Base-by-base conservation (phyloP, 30 jellyfish, hydroid and myxozoan species). In the Turritopsis rubra region DNA sequence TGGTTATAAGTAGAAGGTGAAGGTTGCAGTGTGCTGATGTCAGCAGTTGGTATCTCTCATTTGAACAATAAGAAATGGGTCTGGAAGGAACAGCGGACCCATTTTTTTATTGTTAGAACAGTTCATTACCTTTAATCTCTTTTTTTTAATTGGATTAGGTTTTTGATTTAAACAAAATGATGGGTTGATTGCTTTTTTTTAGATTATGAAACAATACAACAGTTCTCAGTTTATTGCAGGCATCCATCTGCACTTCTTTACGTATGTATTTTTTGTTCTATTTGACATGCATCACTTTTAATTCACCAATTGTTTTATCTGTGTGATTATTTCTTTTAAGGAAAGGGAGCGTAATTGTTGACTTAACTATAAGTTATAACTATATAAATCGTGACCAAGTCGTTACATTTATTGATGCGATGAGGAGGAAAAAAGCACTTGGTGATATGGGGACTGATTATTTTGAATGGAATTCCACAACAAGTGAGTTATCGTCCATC, bases 301-400 rank as follows among this genome's bases (percentile, higher is more conserved):
- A 0, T 7, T 22, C 77, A 68, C 9, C 21, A 0, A 23, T 68
- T 68, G 9, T 27, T 41, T 41, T 13, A 3, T 3, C 60, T 41
- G 60, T 3, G 5, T 41, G 60, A 13, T 41, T 13, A 13, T 41
- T 41, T 27, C 31, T 68, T 68, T 68, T 68, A 16, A 68, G 77
- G 30, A 23, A 27, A 27, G 77, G 77, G 30, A 68, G 77, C 19
- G 77, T 68, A 23, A 68, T 68, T 68, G 77, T 27, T 0, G 77
- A 68, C 30, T 19, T 68, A 8, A 68, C 77, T 27, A 68, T 68
- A 23, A 8, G 28, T n/a, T 68, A 68, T 19, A 27, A 68, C 28
- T 27, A 68, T 9, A 68, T 68, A 23, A 68, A 68, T 27, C 28
- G 77, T 9, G 77, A 68, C 30, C 77, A 68, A 27, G 77, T 68